Conservation (phyloP, 2,888 invertebrate species). For the Tachina grossa region DNA sequence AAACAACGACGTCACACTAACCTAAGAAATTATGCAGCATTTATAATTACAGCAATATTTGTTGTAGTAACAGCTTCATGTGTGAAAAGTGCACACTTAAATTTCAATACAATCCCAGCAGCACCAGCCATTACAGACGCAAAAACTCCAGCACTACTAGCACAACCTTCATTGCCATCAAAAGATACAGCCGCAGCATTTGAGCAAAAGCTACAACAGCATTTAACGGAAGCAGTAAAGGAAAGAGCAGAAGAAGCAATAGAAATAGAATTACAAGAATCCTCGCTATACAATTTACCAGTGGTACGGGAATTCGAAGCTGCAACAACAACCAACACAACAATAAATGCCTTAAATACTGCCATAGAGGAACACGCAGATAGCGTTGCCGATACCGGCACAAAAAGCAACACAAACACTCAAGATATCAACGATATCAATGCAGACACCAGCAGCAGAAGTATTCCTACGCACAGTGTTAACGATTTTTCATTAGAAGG, state of each 20-base stretch:
- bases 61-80: slow-evolving; percentile 78
- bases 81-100: slow-evolving; percentile 78
- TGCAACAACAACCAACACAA: slow-evolving; percentile 13
- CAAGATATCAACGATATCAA: slow-evolving; percentile 51
- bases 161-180: slow-evolving; percentile 70
- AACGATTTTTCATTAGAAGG: slow-evolving; percentile 54
- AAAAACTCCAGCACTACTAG: slow-evolving; percentile 39
- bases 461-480: slow-evolving; percentile 47
- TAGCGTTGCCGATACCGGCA: slow-evolving; percentile 2
- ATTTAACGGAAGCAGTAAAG: slow-evolving; percentile 24
- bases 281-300: slow-evolving; percentile 57
- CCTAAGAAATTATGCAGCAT: slow-evolving; percentile 77
- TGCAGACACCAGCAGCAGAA: slow-evolving; percentile 42
- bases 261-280: slow-evolving; percentile 60
- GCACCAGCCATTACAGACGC: slow-evolving; percentile 60
- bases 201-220: slow-evolving; percentile 50
- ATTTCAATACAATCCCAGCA: slow-evolving; percentile 71
- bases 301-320: slow-evolving; percentile 44
- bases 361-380: slow-evolving; percentile 55
- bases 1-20: slow-evolving; percentile 65
- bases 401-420: slow-evolving; percentile 27
- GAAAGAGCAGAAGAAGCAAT: slow-evolving; percentile 52
- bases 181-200: slow-evolving; percentile 63
- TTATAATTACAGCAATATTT: slow-evolving; percentile 76
- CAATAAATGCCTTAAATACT: slow-evolving; percentile 69